phyloP scores from a whole-genome alignment of 2,888 invertebrate genomes.

The Sarcophaga variegata region DNA sequence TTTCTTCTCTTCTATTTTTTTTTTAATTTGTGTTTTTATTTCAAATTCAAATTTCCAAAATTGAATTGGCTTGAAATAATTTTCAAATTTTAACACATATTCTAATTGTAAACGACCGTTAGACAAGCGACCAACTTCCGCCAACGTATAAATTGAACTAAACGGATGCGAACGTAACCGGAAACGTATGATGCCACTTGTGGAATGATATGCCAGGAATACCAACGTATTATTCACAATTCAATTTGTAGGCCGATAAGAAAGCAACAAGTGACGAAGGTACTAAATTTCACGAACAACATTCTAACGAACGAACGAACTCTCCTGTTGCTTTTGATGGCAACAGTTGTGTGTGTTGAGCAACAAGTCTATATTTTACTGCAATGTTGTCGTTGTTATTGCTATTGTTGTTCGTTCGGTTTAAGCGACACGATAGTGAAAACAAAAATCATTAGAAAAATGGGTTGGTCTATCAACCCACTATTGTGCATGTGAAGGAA shows the following conservation, averaged over 20 bases:
- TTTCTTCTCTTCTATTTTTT: no score
- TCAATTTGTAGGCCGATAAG: conserved; percentile 58
- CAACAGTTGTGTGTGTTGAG: conserved; percentile 47
- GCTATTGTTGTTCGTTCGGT: conserved; percentile 48
- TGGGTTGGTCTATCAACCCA: conserved; percentile 72
- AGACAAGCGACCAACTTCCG: conserved; percentile 71
- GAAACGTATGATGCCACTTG: conserved; percentile 79
- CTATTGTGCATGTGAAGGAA: conserved; percentile 63
- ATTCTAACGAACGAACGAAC: conserved; percentile 57
- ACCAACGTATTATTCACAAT: conserved; percentile 57
- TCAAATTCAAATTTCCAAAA: neutral
- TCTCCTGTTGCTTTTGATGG: conserved; percentile 30
- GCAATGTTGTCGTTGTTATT: conserved; percentile 50
- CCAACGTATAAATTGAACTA: conserved; percentile 69
- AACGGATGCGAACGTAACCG: conserved; percentile 74
- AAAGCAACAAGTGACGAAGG: conserved; percentile 66
- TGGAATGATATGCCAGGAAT: conserved; percentile 74
- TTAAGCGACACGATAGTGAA: conserved; percentile 30
- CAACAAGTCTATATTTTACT: conserved; percentile 66
- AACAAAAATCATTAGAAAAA: conserved; percentile 31
- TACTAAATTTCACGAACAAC: conserved; percentile 72
- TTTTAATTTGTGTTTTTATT: no score
- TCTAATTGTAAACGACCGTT: conserved; percentile 58
- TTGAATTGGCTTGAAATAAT: neutral
- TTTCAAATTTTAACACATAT: conserved; percentile 13